Conservation (phyloP, 2,888 invertebrate genomes). For the Catocala fraxini region DNA sequence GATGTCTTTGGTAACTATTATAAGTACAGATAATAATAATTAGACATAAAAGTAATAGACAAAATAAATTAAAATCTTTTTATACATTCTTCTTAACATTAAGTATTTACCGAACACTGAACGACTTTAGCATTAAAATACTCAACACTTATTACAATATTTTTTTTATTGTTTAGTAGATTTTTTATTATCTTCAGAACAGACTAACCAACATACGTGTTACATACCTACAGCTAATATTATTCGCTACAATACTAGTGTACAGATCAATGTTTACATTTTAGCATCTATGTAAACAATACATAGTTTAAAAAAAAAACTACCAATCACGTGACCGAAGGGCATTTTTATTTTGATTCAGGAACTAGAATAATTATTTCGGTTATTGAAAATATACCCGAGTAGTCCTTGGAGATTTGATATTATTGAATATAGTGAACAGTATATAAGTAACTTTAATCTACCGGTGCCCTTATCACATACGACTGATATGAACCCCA, state of each 20-base stretch:
- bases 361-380: neutral
- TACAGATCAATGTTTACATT: slow-evolving; percentile 53
- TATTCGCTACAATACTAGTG: slow-evolving; percentile 56
- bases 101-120: slow-evolving; percentile 72
- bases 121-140: slow-evolving; percentile 73
- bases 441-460: neutral
- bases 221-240: slow-evolving; percentile 72
- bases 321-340: slow-evolving; percentile 43
- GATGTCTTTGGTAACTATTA: neutral
- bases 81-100: slow-evolving; percentile 57
- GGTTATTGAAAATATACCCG: neutral
- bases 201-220: slow-evolving; percentile 72
- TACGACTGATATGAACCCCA: slow-evolving; percentile 65
- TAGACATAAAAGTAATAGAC: slow-evolving; percentile 17
- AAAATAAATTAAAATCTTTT: slow-evolving; percentile 35
- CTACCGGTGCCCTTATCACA: slow-evolving; percentile 42
- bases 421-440: too few relatives aligned
- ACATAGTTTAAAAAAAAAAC: slow-evolving; percentile 35
- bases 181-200: slow-evolving; percentile 72
- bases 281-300: slow-evolving; percentile 49
- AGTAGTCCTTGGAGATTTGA: too few relatives aligned
- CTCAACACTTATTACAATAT: slow-evolving; percentile 81
- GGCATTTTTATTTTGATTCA: slow-evolving; percentile 26
- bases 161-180: slow-evolving; percentile 66
- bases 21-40: neutral